A percentile compares a stretch with the other conserved stretches of the same genome.
Conservation (phyloP, 1,140 invertebrate genomes). For the Eumaeus atala region DNA sequence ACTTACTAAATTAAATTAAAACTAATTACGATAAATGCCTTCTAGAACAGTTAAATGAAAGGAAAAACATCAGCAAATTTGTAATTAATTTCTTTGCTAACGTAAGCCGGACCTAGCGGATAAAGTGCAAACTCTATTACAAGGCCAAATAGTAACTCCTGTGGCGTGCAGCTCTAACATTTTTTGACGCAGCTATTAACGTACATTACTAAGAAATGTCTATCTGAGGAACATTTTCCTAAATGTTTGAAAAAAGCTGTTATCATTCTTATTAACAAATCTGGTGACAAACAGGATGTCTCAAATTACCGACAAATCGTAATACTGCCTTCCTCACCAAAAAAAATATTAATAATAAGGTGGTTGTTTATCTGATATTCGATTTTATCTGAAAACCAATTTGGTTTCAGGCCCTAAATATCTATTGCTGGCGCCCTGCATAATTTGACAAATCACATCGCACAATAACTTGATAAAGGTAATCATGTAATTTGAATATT, state of each 20-base stretch:
- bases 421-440: constrained; percentile 8
- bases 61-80: too few relatives aligned
- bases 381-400: background rate
- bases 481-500: too few relatives aligned
- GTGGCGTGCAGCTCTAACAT: background rate
- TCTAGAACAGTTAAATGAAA: too few relatives aligned
- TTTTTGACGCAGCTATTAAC: constrained; percentile 12
- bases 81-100: too few relatives aligned
- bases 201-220: constrained; percentile 12
- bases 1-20: too few relatives aligned
- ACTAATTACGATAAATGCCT: too few relatives aligned
- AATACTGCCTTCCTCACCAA: constrained; percentile 2
- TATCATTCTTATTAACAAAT: constrained; percentile 19
- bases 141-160: too few relatives aligned
- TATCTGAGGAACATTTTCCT: constrained; percentile 6
- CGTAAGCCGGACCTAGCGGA: too few relatives aligned
- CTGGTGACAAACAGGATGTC: constrained; percentile 14
- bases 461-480: constrained; percentile 4
- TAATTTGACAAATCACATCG: background rate
- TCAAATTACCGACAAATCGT: constrained; percentile 23
- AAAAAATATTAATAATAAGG: background rate
- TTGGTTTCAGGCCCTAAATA: background rate
- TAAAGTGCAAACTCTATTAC: too few relatives aligned
- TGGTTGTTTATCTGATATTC: background rate
- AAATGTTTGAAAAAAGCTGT: constrained; percentile 20